A percentile compares a stretch with the other conserved stretches of the same genome.
Evolutionary conservation across 2,113 vertebrate species (phyloP).

Genomic region (Sclerurus mexicanus): DNA sequence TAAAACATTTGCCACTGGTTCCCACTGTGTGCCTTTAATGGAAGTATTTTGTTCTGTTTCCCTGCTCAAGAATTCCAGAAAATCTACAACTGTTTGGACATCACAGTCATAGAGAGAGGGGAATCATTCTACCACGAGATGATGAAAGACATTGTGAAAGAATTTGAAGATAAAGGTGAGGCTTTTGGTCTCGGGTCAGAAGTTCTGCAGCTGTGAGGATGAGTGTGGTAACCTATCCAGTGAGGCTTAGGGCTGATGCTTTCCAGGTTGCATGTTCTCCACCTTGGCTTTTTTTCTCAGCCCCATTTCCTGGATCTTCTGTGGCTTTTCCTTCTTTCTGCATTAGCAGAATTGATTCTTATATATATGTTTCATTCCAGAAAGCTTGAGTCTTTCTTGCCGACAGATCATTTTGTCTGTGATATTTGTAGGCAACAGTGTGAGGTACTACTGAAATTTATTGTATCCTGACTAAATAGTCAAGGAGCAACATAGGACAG

Average conservation of each 20-base stretch:
- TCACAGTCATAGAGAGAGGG: conserved; percentile 85
- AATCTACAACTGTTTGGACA: conserved; percentile 88
- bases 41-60: background rate
- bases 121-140: conserved; percentile 92
- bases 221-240: background rate
- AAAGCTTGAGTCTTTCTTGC: background rate
- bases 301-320: background rate
- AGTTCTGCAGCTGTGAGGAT: background rate
- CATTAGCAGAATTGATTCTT: background rate
- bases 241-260: background rate
- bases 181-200: background rate
- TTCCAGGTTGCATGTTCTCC: background rate
- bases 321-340: background rate
- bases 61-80: conserved; percentile 88
- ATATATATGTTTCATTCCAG: background rate
- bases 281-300: background rate
- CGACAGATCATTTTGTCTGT: background rate
- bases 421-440: background rate
- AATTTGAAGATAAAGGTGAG: conserved; percentile 86
- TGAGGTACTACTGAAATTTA: background rate
- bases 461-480: background rate
- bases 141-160: conserved; percentile 88
- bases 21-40: background rate
- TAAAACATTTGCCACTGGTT: background rate
- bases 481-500: background rate